Evolutionary conservation across 1,140 invertebrate genomes (phyloP).

Genomic region (Atta colombica): DNA sequence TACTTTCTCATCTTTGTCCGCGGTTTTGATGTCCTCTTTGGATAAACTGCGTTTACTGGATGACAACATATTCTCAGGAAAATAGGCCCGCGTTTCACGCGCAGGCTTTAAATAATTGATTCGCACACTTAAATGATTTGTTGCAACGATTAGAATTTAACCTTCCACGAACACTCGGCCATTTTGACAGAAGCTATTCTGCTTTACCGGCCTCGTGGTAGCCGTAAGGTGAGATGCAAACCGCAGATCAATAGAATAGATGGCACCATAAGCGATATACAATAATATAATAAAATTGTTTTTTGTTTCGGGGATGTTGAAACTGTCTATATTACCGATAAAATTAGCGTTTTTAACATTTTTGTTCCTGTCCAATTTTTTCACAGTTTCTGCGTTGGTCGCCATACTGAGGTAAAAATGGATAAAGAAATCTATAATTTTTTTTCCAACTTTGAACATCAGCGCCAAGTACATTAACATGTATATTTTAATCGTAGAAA

Average conservation of each 20-base stretch:
- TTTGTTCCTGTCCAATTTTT: too few relatives aligned
- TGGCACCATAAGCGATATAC: neutral
- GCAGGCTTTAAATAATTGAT: neutral
- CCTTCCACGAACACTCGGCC: constrained; percentile 42
- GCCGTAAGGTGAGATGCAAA: neutral
- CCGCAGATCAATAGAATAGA: constrained; percentile 31
- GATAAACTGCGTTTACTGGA: constrained; percentile 74
- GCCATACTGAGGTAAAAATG: too few relatives aligned
- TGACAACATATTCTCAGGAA: constrained; percentile 61
- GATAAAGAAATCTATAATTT: too few relatives aligned
- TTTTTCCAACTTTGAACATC: too few relatives aligned
- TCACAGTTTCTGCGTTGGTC: too few relatives aligned
- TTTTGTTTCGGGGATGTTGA: too few relatives aligned
- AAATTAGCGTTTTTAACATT: too few relatives aligned
- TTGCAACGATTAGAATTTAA: neutral
- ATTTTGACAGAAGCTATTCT: constrained; percentile 52
- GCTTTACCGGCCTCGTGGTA: constrained; percentile 19
- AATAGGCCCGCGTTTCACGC: neutral
- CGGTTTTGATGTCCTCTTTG: constrained; percentile 76
- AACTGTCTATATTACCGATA: too few relatives aligned
- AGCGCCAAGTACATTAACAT: too few relatives aligned
- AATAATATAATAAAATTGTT: neutral
- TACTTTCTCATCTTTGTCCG: constrained; percentile 82
- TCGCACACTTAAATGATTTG: neutral
- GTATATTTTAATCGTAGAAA: too few relatives aligned